These are phyloP conservation scores for Clarias batrachus DNA, from an alignment of 2,113 vertebrate genomes.

Conservation along the genomic window DNA sequence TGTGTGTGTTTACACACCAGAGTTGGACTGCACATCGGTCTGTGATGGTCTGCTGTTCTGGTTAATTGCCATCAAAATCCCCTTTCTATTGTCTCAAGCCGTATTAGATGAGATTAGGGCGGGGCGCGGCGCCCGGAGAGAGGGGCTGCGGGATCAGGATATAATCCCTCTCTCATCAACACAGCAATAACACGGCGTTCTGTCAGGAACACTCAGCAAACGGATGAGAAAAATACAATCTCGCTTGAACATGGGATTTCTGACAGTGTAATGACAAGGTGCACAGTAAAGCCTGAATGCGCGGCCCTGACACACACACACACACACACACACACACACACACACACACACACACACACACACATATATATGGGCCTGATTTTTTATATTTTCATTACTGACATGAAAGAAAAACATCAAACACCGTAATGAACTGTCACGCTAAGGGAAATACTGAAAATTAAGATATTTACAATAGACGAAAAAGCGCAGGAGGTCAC, in stretches of 20 bases:
- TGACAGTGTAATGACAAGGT: not conserved
- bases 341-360: not conserved
- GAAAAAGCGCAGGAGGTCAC: too few relatives aligned
- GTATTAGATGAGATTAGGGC: constrained; percentile 32
- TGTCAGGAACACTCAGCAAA: not conserved
- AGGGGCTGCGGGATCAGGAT: not conserved
- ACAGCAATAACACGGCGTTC: not conserved
- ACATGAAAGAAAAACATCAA: not conserved
- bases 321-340: too few relatives aligned
- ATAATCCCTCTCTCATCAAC: constrained; percentile 42
- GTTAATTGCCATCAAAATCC: constrained; percentile 40
- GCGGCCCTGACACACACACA: not conserved
- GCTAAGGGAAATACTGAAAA: too few relatives aligned
- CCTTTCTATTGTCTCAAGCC: constrained; percentile 28
- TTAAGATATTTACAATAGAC: too few relatives aligned
- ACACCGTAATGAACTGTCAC: not conserved
- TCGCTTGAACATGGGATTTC: not conserved
- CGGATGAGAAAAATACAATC: not conserved
- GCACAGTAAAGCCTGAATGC: not conserved
- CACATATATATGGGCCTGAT: not conserved
- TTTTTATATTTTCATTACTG: not conserved
- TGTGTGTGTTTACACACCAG: not conserved
- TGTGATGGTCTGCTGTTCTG: constrained; percentile 12
- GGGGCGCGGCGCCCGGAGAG: constrained; percentile 29
- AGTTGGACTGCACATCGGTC: not conserved